phyloP scores from a whole-genome alignment of 2,888 invertebrate genomes.

The Lycophotia porphyrea region DNA sequence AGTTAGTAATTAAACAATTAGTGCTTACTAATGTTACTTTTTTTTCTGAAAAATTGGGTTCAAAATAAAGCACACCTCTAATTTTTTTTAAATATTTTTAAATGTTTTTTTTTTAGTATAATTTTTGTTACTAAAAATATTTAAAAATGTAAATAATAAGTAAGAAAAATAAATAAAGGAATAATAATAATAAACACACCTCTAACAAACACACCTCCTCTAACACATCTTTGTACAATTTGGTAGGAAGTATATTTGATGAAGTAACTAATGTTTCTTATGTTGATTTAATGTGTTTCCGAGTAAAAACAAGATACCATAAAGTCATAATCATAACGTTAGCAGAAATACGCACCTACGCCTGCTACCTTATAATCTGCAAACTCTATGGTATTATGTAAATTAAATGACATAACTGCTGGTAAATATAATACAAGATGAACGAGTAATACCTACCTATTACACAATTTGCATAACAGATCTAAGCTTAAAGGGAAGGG shows the following conservation, averaged over 20 bases:
- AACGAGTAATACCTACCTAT: background rate
- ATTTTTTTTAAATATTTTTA: no score
- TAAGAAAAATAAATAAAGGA: no score
- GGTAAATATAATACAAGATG: conserved; percentile 12
- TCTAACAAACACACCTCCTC: no score
- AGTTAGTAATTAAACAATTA: background rate
- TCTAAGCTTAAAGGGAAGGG: no score
- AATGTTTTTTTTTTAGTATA: no score
- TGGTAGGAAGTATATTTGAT: background rate
- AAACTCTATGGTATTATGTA: conserved; percentile 14
- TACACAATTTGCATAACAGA: conserved; percentile 7
- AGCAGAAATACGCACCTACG: background rate
- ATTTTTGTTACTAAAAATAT: no score
- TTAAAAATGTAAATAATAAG: no score
- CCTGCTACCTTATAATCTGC: background rate
- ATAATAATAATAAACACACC: no score
- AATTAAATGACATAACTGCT: conserved; percentile 3
- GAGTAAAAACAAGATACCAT: background rate
- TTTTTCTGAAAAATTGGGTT: no score
- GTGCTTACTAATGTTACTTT: background rate
- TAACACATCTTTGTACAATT: background rate
- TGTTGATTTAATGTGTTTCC: background rate
- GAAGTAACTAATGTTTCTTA: background rate
- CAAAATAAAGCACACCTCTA: no score
- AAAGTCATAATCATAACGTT: conserved; percentile 5